phyloP scores from a whole-genome alignment of 1,140 invertebrate genomes.

The Tigriopus japonicus region DNA sequence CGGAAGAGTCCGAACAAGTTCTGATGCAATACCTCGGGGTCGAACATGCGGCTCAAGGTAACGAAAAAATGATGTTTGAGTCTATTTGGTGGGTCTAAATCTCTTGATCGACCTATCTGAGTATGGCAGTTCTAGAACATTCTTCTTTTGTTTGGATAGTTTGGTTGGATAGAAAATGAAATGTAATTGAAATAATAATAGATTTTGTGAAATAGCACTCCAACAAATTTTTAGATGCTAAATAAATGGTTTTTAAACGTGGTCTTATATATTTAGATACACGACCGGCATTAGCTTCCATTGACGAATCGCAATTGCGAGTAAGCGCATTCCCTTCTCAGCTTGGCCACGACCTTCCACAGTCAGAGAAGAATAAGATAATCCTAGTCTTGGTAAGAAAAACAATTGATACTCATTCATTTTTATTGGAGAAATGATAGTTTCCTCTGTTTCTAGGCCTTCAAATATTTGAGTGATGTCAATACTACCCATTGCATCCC shows the following conservation, averaged over 20 bases:
- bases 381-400: conserved; percentile 24
- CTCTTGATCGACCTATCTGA: too few relatives aligned
- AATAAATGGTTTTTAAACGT: background rate
- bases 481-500: background rate
- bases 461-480: background rate
- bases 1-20: background rate
- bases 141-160: too few relatives aligned
- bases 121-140: too few relatives aligned
- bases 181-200: too few relatives aligned
- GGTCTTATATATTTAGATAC: background rate
- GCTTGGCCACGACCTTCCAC: conserved; percentile 19
- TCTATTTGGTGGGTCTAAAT: too few relatives aligned
- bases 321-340: conserved; percentile 15
- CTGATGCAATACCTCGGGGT: too few relatives aligned
- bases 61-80: background rate
- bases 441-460: background rate
- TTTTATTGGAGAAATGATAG: too few relatives aligned
- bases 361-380: conserved; percentile 21
- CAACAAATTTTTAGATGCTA: too few relatives aligned
- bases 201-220: too few relatives aligned
- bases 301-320: conserved; percentile 27
- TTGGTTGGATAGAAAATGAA: too few relatives aligned
- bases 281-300: conserved; percentile 25
- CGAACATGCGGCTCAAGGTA: background rate
- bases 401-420: background rate